Evolutionary conservation across 2,888 invertebrate species (phyloP), one percentile per base, ranked within the genome.

Genomic region (Meiosimyza platycephala): DNA sequence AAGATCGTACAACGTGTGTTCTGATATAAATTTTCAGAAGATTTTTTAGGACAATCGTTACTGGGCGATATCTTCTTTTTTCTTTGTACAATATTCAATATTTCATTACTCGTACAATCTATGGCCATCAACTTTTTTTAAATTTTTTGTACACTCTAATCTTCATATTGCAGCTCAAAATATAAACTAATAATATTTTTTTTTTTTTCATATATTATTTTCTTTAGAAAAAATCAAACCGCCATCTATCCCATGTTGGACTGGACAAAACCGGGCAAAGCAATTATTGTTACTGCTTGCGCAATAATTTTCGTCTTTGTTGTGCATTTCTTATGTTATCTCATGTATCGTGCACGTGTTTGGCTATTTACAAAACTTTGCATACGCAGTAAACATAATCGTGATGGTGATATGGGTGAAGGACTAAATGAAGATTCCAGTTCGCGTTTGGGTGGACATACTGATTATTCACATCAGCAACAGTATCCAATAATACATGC

Each of bases 221-320:
- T 7, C 71, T 33, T 0, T 64, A 92, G 93, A 77, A 88, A 89
- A 78, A 92, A 92, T 22, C 85, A 89, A 57, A 87, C 87, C 60
- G 92, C 89, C 82, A 93, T 95, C 77, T 95, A 95, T 86, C 91
- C 92, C 59, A 90, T 93, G 80, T 85, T 95, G 79, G 91, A 95
- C 87, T 95, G 95, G 95, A 86, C 90, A 22, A 89, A 89, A 59
- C 93, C 94, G 0, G 89, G 89, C 6, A 81, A 85, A 70, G 90
- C 93, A 1, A 79, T 89, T 12, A 82, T 90, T 6, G 89, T 92
- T 62, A 90, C 91, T 63, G 82, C 90, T 0, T 89, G 90, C 7
- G 91, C 92, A 22, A 88, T 91, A 0, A 77, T 90, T 1, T 89
- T 91, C 78, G 87, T 93, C 54, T 83, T 91, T 18, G 73, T 92